phyloP scores from a whole-genome alignment of 1,140 invertebrate genomes.

The Globodera ellingtonae region DNA sequence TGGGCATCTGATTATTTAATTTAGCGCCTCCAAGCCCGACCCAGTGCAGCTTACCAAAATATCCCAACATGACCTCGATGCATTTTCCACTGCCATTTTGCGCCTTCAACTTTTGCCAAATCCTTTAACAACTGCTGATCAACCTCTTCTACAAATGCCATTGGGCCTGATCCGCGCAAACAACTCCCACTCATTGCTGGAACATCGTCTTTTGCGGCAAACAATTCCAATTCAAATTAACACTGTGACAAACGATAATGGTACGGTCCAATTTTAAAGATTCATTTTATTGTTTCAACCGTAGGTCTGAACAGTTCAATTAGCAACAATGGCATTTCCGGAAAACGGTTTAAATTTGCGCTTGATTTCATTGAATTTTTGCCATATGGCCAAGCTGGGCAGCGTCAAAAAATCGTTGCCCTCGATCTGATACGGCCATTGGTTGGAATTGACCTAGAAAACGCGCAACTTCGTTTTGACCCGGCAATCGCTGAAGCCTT shows the following conservation, averaged over 20 bases:
- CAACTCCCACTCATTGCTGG: constrained; percentile 20
- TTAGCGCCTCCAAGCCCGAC: neutral
- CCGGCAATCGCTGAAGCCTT: constrained; percentile 30
- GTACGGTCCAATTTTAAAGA: neutral
- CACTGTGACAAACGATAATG: neutral
- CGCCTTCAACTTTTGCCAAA: constrained; percentile 17
- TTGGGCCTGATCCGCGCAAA: neutral
- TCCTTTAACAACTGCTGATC: neutral
- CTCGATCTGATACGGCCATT: constrained; percentile 5
- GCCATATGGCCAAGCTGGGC: constrained; percentile 1
- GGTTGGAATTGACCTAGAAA: constrained; percentile 1
- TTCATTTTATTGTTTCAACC: too few relatives aligned
- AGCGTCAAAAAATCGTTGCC: constrained; percentile 3
- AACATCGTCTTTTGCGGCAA: constrained; percentile 19
- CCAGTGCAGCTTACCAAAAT: neutral
- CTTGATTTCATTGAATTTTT: neutral
- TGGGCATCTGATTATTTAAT: neutral
- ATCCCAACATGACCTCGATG: neutral
- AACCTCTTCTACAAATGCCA: neutral
- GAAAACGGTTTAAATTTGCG: neutral
- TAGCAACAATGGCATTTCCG: neutral
- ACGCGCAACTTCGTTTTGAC: constrained; percentile 34
- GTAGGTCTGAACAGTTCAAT: too few relatives aligned
- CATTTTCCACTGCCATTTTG: constrained; percentile 4
- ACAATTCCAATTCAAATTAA: constrained; percentile 10